phyloP scores from a whole-genome alignment of 2,888 invertebrate genomes.

The Phlogophora meticulosa region DNA sequence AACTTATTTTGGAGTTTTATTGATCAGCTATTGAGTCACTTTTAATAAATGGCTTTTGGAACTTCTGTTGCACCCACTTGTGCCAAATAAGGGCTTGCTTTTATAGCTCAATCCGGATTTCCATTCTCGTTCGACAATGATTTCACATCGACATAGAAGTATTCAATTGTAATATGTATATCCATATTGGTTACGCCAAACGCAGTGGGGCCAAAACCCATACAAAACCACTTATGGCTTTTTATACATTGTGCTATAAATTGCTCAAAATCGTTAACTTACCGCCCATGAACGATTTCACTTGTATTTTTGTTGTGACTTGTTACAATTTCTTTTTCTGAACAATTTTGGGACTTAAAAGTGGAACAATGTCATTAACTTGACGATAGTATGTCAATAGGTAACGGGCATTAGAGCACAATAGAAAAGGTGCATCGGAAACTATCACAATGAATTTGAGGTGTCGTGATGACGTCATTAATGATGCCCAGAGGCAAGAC shows the following conservation, averaged over 20 bases:
- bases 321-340: conserved; percentile 46
- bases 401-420: conserved; percentile 46
- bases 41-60: conserved; percentile 37
- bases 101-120: conserved; percentile 46
- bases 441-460: conserved; percentile 50
- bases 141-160: conserved; percentile 26
- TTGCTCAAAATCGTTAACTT: conserved; percentile 1
- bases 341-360: conserved; percentile 44
- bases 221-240: conserved; percentile 9
- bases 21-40: conserved; percentile 46
- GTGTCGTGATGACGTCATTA: conserved; percentile 20
- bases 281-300: conserved; percentile 34
- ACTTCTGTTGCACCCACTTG: conserved; percentile 51
- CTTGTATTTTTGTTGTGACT: conserved; percentile 10
- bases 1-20: conserved; percentile 65
- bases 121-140: conserved; percentile 16
- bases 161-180: conserved; percentile 1
- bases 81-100: conserved; percentile 26
- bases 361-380: conserved; percentile 54
- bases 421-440: conserved; percentile 55
- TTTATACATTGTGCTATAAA: conserved; percentile 13
- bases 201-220: not conserved
- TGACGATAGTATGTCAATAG: conserved; percentile 57
- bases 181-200: not conserved
- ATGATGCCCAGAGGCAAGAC: conserved; percentile 16